phyloP scores from a whole-genome alignment of 2,113 vertebrate genomes.

The Montifringilla adamsi region DNA sequence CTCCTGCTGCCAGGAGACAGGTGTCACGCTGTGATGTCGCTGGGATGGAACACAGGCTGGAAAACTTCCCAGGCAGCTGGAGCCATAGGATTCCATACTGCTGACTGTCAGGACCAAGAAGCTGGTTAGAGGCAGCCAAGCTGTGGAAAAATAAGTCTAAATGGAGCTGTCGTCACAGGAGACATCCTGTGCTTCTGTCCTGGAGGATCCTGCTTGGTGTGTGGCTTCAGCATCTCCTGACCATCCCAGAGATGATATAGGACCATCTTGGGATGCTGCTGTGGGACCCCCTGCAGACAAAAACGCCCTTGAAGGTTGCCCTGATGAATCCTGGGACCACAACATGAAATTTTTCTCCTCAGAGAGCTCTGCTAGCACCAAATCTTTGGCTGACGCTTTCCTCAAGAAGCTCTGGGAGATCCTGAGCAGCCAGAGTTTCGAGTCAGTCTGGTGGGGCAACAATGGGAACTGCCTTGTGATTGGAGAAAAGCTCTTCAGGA shows the following conservation, averaged over 20 bases:
- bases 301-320: fast-evolving
- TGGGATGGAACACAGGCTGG: background rate
- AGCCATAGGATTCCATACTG: fast-evolving
- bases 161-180: background rate
- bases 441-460: background rate
- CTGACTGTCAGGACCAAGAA: background rate
- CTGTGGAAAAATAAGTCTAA: background rate
- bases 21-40: background rate
- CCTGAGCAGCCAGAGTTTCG: background rate
- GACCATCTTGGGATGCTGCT: background rate
- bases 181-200: background rate
- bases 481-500: background rate
- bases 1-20: background rate
- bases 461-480: background rate
- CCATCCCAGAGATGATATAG: fast-evolving
- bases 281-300: background rate
- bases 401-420: background rate
- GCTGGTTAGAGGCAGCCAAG: background rate
- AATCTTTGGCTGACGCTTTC: background rate
- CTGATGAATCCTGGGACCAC: background rate
- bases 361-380: background rate
- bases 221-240: background rate
- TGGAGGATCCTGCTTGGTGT: background rate
- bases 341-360: too few species aligned
- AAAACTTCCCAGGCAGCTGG: background rate